Conservation (phyloP, 2,797 vertebrate genomes). For the Diplodus puntazzo region DNA sequence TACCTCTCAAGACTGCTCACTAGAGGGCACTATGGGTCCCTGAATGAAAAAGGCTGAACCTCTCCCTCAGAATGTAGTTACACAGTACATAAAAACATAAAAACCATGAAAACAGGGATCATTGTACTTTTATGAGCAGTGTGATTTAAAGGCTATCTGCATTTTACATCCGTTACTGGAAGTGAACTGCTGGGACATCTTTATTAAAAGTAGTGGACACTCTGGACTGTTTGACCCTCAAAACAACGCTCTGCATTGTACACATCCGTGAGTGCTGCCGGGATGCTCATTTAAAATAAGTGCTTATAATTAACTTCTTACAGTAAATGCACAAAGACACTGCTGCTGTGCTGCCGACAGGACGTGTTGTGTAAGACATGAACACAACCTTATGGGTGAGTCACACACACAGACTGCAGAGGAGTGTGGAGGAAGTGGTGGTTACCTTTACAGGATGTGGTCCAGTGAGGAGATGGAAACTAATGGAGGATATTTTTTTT, state of each 20-base stretch:
- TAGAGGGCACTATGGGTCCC: conserved; percentile 43
- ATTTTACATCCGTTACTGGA: conserved; percentile 8
- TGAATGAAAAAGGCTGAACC: background rate
- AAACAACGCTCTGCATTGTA: conserved; percentile 25
- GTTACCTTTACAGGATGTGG: conserved; percentile 36
- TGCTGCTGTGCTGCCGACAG: background rate
- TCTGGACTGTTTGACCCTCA: background rate
- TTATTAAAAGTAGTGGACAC: background rate
- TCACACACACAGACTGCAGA: background rate
- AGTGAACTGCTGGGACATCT: conserved; percentile 7
- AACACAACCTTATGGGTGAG: background rate
- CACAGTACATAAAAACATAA: background rate
- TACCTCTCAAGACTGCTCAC: conserved; percentile 8
- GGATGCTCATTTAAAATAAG: background rate
- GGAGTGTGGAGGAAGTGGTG: background rate
- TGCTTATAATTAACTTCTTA: background rate
- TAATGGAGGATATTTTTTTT: background rate
- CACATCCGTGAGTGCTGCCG: background rate
- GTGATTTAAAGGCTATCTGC: background rate
- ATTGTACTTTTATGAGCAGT: conserved; percentile 15
- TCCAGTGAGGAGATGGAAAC: background rate
- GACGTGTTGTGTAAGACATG: background rate
- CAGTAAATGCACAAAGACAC: conserved; percentile 11
- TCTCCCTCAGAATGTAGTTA: background rate
- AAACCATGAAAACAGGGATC: background rate